Base-by-base conservation (phyloP, 2,113 vertebrate genomes). In the Sylvilagus bachmani region DNA sequence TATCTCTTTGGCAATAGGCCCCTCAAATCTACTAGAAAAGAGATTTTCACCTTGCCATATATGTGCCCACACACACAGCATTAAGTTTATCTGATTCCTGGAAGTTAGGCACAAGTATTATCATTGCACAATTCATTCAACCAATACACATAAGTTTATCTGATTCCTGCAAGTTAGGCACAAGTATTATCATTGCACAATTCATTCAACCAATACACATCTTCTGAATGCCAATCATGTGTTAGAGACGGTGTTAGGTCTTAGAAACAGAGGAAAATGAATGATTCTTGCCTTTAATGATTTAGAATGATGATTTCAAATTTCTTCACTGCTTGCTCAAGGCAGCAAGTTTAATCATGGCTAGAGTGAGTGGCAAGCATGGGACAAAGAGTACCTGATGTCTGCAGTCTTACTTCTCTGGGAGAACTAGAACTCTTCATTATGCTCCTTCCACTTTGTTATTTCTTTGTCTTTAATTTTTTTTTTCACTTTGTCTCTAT, bases 241-340 rank as follows among this genome's bases (percentile, higher is more conserved):
- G 27, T 55, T 61, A 84, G 22, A 88, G 62, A 78, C n/a, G 53
- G 1, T 80, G 17, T 78, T 70, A 78, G 4, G 4, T 77, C 44
- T 91, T 93, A 12, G 29, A 88, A 91, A 89, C 27, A 67, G 8
- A 24, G n/a, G 66, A 10, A 89, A 81, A 64, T 87, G 86, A 83
- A 33, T 83, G 17, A 61, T 44, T 73, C 36, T 94, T 91, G 10
- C 22, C 49, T 89, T 93, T 55, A 67, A n/a, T 89, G 22, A 22
- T 90, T 94, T 90, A 79, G 33, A 93, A 95, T 83, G 29, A 66
- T 85, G 16, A 29, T 64, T 90, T 95, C 58, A 61, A 27, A 64
- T 93, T 22, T 92, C 38, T 61, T 82, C 61, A 66, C 27, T 88
- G 44, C 33, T 62, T 71, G 9, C 64, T 13, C 67, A 83, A 93